Evolutionary conservation across 2,113 vertebrate species (phyloP).

Genomic region (Siniperca chuatsi): DNA sequence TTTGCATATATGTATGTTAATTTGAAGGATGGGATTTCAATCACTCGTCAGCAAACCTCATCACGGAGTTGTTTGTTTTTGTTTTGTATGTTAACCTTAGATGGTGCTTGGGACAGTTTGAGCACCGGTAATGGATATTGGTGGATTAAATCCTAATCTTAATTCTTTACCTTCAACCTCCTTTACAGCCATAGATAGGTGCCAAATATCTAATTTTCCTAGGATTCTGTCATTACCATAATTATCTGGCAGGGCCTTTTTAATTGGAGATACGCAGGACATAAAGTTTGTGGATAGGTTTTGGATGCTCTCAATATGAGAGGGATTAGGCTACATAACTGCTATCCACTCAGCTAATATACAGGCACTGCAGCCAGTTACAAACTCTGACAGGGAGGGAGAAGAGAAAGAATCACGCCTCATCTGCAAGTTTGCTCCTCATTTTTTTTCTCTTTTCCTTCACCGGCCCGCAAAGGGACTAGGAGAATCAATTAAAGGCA

Average conservation of each 20-base stretch:
- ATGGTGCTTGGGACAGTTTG: slow-evolving; percentile 18
- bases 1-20: slow-evolving; percentile 86
- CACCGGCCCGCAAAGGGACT: slow-evolving; percentile 56
- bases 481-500: slow-evolving; percentile 78
- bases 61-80: slow-evolving; percentile 70
- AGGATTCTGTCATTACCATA: slow-evolving; percentile 72
- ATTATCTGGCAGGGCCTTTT: slow-evolving; percentile 75
- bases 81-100: slow-evolving; percentile 27
- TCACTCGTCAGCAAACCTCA: slow-evolving; percentile 72
- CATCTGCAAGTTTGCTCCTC: slow-evolving; percentile 60
- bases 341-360: slow-evolving; percentile 56
- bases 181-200: slow-evolving; percentile 75
- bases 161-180: slow-evolving; percentile 69
- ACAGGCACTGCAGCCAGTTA: slow-evolving; percentile 19
- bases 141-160: slow-evolving; percentile 79
- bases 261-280: slow-evolving; percentile 81
- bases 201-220: slow-evolving; percentile 70
- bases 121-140: slow-evolving; percentile 36
- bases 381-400: slow-evolving; percentile 35
- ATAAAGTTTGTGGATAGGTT: slow-evolving; percentile 74
- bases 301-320: slow-evolving; percentile 72
- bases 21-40: slow-evolving; percentile 77
- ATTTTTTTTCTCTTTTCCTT: slow-evolving; percentile 30
- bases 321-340: slow-evolving; percentile 73
- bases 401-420: slow-evolving; percentile 36